Conservation (phyloP, 64 coral and sea anemone genomes). For the Montipora cactus region DNA sequence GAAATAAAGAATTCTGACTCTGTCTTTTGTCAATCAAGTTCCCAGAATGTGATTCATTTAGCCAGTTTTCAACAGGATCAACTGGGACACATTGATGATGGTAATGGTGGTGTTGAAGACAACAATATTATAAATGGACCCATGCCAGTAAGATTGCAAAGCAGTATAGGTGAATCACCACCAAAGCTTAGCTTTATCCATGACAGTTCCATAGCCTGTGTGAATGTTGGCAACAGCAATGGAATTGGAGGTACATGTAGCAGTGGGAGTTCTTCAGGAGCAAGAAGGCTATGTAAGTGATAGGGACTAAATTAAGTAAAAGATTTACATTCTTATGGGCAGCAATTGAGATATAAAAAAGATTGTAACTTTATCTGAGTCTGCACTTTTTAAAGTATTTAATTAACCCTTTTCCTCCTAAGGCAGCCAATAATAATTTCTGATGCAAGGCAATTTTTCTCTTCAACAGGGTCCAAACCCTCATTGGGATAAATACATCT, state of each 20-base stretch:
- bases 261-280: neutral
- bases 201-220: constrained; percentile 87
- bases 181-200: constrained; percentile 86
- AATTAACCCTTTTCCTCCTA: too few relatives aligned
- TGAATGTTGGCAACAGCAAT: constrained; percentile 91
- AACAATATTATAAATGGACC: too few relatives aligned
- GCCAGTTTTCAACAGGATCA: neutral
- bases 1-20: neutral
- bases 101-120: neutral
- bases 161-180: neutral
- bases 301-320: neutral
- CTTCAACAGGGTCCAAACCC: too few relatives aligned
- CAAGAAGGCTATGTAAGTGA: neutral
- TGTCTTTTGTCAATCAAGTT: neutral
- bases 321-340: too few relatives aligned
- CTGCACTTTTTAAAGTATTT: too few relatives aligned
- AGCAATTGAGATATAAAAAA: too few relatives aligned
- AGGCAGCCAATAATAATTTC: too few relatives aligned
- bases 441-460: too few relatives aligned
- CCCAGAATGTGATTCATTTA: neutral
- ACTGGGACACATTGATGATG: neutral
- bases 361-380: too few relatives aligned
- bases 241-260: neutral
- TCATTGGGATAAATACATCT: too few relatives aligned
- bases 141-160: too few relatives aligned